phyloP scores from a whole-genome alignment of 2,113 vertebrate genomes.

The Cyanoderma ruficeps region DNA sequence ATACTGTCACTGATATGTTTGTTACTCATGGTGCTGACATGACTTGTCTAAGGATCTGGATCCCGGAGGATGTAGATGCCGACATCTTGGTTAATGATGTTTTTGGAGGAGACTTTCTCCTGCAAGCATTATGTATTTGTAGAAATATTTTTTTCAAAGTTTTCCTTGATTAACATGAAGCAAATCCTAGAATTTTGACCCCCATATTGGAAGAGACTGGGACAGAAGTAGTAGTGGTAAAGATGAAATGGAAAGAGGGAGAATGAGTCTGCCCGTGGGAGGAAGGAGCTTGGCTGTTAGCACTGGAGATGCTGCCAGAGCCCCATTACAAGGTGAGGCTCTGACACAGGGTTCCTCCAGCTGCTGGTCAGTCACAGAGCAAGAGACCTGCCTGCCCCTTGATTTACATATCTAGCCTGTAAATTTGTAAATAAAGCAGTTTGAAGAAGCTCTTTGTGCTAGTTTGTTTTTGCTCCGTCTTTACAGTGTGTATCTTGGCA shows the following conservation, averaged over 20 bases:
- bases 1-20: not conserved
- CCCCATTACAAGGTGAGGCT: not conserved
- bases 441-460: slow-evolving; percentile 18
- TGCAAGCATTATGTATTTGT: not conserved
- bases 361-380: not conserved
- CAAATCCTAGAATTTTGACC: not conserved
- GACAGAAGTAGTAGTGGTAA: not conserved
- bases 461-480: not conserved
- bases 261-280: not conserved
- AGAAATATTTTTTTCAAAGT: not conserved
- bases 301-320: not conserved
- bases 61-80: not conserved
- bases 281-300: not conserved
- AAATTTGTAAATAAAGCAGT: not conserved
- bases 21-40: not conserved
- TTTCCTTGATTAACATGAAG: not conserved
- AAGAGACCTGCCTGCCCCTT: not conserved
- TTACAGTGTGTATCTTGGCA: slow-evolving; percentile 11
- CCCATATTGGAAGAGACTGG: not conserved
- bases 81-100: not conserved
- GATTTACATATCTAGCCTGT: not conserved
- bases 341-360: not conserved
- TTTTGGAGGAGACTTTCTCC: not conserved
- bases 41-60: not conserved
- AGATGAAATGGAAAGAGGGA: not conserved